A percentile compares a stretch with the other conserved stretches of the same genome.
Evolutionary conservation across 2,113 vertebrate species (phyloP).

Genomic region (Colistium nudipinnis): DNA sequence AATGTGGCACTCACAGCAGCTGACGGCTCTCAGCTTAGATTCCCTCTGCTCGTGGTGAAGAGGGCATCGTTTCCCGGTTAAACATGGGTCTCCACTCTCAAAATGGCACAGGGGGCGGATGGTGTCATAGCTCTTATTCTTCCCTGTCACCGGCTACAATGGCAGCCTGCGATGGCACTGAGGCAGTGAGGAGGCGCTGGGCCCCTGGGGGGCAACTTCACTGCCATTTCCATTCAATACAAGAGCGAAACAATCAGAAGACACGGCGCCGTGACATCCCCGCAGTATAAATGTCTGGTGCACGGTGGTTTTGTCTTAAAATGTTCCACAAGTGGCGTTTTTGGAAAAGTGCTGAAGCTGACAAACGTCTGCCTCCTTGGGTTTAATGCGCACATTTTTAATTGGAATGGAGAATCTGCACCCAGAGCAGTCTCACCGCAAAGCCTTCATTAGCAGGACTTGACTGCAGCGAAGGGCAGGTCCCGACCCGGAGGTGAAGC

Average conservation of each 20-base stretch:
- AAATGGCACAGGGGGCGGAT: conserved; percentile 40
- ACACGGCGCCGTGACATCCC: not conserved
- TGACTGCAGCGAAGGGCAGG: conserved; percentile 53
- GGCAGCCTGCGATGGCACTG: conserved; percentile 32
- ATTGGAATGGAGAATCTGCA: conserved; percentile 71
- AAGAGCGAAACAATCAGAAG: not conserved
- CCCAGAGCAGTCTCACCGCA: conserved; percentile 57
- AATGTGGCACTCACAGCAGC: not conserved
- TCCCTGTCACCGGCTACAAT: conserved; percentile 20
- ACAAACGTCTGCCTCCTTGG: conserved; percentile 61
- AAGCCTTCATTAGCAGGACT: conserved; percentile 77
- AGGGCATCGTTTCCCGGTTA: conserved; percentile 6
- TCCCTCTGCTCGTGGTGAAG: conserved; percentile 20
- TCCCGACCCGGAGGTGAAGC: conserved; percentile 63
- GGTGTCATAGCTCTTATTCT: conserved; percentile 16
- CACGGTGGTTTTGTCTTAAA: not conserved
- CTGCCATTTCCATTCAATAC: conserved; percentile 24
- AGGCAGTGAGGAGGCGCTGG: conserved; percentile 17
- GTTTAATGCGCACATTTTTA: conserved; percentile 82
- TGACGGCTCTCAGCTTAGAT: conserved; percentile 14
- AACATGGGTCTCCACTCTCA: conserved; percentile 33
- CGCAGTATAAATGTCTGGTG: not conserved
- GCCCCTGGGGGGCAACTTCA: conserved; percentile 13
- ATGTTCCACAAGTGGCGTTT: conserved; percentile 15
- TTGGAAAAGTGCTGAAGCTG: conserved; percentile 47